Evolutionary conservation across 2,888 invertebrate species (phyloP).

Genomic region (Acronicta leporina): DNA sequence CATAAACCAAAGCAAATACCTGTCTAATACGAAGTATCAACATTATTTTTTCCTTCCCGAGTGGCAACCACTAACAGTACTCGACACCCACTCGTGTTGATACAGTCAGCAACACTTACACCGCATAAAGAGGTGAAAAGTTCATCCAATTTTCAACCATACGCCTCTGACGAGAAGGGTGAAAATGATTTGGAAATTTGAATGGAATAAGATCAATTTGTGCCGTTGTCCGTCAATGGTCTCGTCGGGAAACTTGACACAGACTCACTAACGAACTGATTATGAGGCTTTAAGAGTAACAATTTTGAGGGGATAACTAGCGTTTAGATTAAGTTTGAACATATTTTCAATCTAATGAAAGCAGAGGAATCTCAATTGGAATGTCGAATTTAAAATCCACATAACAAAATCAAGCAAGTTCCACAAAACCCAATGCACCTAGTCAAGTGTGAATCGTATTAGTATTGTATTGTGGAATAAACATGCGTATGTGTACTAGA

Average conservation of each 20-base stretch:
- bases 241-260: constrained; percentile 69
- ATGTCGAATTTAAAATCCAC: too few relatives aligned
- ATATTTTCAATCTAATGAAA: constrained; percentile 1
- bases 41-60: constrained; percentile 65
- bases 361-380: too few relatives aligned
- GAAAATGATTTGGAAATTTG: constrained; percentile 36
- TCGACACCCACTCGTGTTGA: constrained; percentile 70
- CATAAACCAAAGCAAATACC: constrained; percentile 69
- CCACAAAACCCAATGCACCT: too few relatives aligned
- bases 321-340: constrained; percentile 21
- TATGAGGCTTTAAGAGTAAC: constrained; percentile 65
- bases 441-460: too few relatives aligned
- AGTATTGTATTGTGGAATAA: too few relatives aligned
- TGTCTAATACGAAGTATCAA: constrained; percentile 71
- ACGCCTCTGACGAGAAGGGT: constrained; percentile 19
- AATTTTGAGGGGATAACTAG: constrained; percentile 62
- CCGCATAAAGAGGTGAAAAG: constrained; percentile 4
- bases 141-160: constrained; percentile 35
- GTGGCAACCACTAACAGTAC: constrained; percentile 72
- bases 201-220: constrained; percentile 38
- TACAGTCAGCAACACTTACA: constrained; percentile 46
- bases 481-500: too few relatives aligned
- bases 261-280: constrained; percentile 74
- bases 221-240: constrained; percentile 50
- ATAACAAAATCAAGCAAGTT: too few relatives aligned